Evolutionary conservation across 2,888 invertebrate species (phyloP), one percentile per base, ranked within the genome.

Genomic region (Heliconius erato): DNA sequence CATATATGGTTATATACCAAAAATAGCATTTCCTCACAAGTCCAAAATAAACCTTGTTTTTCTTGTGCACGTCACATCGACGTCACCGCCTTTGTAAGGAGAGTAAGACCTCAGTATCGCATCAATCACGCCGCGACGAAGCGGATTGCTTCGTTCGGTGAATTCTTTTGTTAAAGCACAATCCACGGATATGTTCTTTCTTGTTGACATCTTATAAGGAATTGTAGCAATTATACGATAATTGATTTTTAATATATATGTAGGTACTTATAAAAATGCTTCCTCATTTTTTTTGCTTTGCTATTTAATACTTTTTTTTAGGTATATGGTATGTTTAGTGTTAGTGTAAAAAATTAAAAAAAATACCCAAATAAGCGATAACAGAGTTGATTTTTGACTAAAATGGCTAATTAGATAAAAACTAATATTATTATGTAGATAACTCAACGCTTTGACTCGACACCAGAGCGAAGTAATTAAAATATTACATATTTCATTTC

Each of bases 101-200:
- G 59, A 67, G 76, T 59, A 69, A 81, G 83, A 83, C 79, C 81
- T 77, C 71, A 78, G 79, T 74, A 69, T 81, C 78, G 74, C 82
- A 85, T 85, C 83, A 84, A 84, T 83, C 84, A 84, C 76, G 49
- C 63, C 40, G 54, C 77, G 79, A 80, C 80, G 74, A 81, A 77
- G 59, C 67, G 77, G 77, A 79, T 83, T 83, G 74, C 82, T 78
- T 80, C 74, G 68, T 79, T 84, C 79, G 80, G 76, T 69, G 76
- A 69, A 83, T 80, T 83, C 81, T 72, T 84, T 74, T 84, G 81
- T 83, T 80, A 80, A 69, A 82, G 79, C 78, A 84, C 78, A 81
- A 63, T 83, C 78, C 78, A 80, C 49, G 74, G 44, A 74, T 77
- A 77, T 82, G 82, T 78, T 82, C 80, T 63, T 77, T 77, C 54